These are phyloP conservation scores for Eira barbara DNA, from an alignment of 2,113 vertebrate species.

Conservation along the genomic window DNA sequence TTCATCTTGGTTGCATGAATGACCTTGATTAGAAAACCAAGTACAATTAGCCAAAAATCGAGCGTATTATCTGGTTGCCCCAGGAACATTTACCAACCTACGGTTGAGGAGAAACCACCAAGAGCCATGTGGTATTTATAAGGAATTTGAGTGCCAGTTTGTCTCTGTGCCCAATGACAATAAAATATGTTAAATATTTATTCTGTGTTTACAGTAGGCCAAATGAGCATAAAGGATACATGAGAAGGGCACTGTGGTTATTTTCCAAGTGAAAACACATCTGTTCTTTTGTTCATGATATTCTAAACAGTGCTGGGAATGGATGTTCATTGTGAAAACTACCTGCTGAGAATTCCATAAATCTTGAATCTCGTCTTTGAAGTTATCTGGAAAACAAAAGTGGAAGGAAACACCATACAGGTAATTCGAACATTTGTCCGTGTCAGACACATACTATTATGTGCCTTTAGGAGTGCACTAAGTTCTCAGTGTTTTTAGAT, in stretches of 20 bases:
- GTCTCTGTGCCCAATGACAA: background rate
- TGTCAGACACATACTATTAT: background rate
- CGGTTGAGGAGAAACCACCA: background rate
- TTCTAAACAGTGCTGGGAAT: background rate
- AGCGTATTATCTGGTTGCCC: background rate
- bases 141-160: background rate
- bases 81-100: background rate
- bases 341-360: background rate
- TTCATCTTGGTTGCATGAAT: slow-evolving; percentile 26
- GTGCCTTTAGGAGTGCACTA: background rate
- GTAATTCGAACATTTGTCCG: background rate
- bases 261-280: background rate
- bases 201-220: background rate
- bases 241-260: background rate
- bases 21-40: background rate
- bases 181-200: background rate
- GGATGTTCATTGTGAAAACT: background rate
- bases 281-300: background rate
- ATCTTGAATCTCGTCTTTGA: background rate
- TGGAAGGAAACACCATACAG: background rate
- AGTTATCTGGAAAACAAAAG: slow-evolving; percentile 2
- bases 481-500: background rate
- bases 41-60: slow-evolving; percentile 6
- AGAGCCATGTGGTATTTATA: background rate
- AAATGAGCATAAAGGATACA: background rate